phyloP scores from a whole-genome alignment of 2,113 vertebrate genomes.

The Galbula dea region DNA sequence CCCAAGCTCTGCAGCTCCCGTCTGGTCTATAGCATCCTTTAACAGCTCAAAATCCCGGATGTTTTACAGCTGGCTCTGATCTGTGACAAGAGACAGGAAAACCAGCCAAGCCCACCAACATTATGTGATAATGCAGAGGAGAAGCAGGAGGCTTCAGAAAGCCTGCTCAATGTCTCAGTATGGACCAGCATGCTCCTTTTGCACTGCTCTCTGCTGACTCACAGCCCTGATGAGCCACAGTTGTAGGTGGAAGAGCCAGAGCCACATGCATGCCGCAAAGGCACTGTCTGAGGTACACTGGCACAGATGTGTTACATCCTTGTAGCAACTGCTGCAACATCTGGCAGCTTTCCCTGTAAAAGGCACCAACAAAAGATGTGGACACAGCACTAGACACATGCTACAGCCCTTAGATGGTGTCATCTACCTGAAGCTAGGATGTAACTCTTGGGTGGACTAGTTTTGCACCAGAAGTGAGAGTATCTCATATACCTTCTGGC shows the following conservation, averaged over 20 bases:
- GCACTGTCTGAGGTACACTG: fast-evolving
- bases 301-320: background rate
- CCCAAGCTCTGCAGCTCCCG: background rate
- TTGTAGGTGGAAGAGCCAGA: background rate
- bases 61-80: background rate
- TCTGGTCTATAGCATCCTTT: background rate
- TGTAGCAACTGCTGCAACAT: background rate
- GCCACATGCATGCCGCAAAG: background rate
- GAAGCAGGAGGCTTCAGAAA: background rate
- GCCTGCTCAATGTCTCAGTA: too few relatives aligned
- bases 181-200: background rate
- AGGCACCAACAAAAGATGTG: background rate
- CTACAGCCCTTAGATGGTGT: background rate
- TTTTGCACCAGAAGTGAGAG: background rate
- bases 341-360: background rate
- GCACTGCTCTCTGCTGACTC: fast-evolving
- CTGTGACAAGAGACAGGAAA: background rate
- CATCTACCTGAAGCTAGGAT: background rate
- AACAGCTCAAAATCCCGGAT: background rate
- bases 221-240: fast-evolving
- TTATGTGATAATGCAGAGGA: background rate
- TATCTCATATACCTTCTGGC: background rate
- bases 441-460: background rate
- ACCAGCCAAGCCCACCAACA: fast-evolving
- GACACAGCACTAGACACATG: background rate